Evolutionary conservation across 2,797 vertebrate genomes (phyloP).

Genomic region (Platyrinchus mystaceus): DNA sequence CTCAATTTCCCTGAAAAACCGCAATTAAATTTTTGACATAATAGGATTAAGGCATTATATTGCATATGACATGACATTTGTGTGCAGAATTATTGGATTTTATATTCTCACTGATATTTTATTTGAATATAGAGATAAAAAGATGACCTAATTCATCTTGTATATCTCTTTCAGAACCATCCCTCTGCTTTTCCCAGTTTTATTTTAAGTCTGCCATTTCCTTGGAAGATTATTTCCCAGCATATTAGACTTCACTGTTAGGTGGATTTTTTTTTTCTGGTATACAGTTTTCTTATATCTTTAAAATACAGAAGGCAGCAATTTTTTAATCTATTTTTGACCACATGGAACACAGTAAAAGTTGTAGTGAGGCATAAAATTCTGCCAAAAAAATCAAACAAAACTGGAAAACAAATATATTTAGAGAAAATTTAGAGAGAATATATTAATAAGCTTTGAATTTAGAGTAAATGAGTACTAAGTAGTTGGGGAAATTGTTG

Average conservation of each 20-base stretch:
- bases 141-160: slow-evolving; percentile 15
- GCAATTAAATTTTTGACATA: slow-evolving; percentile 52
- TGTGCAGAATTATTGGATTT: slow-evolving; percentile 36
- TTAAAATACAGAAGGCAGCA: not conserved
- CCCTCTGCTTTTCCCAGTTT: slow-evolving; percentile 5
- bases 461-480: not conserved
- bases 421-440: not conserved
- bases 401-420: not conserved
- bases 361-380: not conserved
- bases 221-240: slow-evolving; percentile 11
- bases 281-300: not conserved
- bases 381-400: not conserved
- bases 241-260: not conserved
- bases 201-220: not conserved
- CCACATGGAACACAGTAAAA: not conserved
- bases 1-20: slow-evolving; percentile 34
- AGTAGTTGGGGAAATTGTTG: not conserved
- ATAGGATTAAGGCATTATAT: slow-evolving; percentile 45
- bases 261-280: not conserved
- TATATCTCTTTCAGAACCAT: not conserved
- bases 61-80: slow-evolving; percentile 29
- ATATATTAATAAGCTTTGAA: not conserved
- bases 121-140: slow-evolving; percentile 23
- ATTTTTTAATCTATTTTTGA: not conserved
- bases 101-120: slow-evolving; percentile 28